Base-by-base conservation (phyloP, 2,888 invertebrate genomes). In the Noctua fimbriata region DNA sequence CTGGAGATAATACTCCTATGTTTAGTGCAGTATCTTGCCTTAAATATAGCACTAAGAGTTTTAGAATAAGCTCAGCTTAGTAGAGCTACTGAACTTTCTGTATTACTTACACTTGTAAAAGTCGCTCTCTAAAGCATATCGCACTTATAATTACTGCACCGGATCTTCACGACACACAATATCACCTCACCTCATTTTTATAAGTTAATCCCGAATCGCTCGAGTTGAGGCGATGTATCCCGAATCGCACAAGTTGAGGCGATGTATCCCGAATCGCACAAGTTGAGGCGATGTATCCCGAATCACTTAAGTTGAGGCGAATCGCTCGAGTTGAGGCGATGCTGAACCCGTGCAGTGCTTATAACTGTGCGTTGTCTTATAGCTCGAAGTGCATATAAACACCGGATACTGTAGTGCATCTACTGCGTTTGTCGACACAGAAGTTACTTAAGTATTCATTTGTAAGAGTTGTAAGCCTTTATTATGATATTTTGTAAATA, bases 1-100 rank as follows among this genome's bases (percentile, higher is more conserved):
- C 2, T 94, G 93, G 92, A 79, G 87, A 58, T 87, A 84, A 84
- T 75, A 76, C 24, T 58, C 0, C 3, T 55, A 32, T n/a, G 14
- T 24, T 67, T 70, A 12, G 3, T 24, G 44, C 5, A 36, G 24
- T n/a, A 58, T n/a, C 32, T 28, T 58, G 49, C 14, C 10, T 14
- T 67, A n/a, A 32, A 67, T 32, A 32, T 28, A 69, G 32, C 44
- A 41, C 18, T 36, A 80, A 12, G 16, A 73, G 16, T 65, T 65
- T 71, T 55, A 81, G 73, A 55, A 81, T 73, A 32, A 79, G 9
- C 44, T 44, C 1, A n/a, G 32, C 5, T 73, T 52, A 32, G 18
- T 14, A 58, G 47, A 18, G n/a, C 36, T 28, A 47, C 18, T 32
- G 32, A 63, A 63, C 63, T 65, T 47, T 24, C 47, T 49, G 2